Evolutionary conservation across 1,140 invertebrate genomes (phyloP).

Genomic region (Pristionchus pacificus): DNA sequence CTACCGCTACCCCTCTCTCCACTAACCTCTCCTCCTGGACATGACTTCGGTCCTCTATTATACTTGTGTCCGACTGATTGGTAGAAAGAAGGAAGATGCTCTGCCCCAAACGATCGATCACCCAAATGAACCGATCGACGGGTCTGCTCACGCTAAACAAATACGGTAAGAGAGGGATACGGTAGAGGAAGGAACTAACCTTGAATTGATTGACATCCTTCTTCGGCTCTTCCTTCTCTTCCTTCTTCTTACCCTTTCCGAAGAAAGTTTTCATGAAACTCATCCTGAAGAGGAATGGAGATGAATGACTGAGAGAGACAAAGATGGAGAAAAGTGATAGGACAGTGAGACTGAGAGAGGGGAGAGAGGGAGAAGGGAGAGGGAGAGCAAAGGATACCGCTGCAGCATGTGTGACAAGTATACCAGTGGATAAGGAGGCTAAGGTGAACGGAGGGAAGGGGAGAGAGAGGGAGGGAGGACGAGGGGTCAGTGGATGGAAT

Average conservation of each 20-base stretch:
- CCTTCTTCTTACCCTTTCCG: too few species aligned
- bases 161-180: background rate
- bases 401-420: background rate
- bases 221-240: too few species aligned
- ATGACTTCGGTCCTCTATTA: background rate
- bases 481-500: background rate
- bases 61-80: background rate
- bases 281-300: too few species aligned
- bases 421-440: background rate
- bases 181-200: background rate
- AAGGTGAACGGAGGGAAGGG: background rate
- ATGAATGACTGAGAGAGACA: too few species aligned
- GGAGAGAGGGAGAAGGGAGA: conserved; percentile 1
- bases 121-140: background rate
- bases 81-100: background rate
- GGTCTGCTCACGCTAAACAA: background rate
- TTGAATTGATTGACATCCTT: too few species aligned
- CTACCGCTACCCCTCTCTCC: background rate
- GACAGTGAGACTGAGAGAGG: background rate
- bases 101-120: background rate
- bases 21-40: background rate
- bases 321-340: background rate
- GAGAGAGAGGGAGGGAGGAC: background rate
- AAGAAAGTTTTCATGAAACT: too few species aligned
- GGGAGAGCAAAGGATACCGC: background rate